Evolutionary conservation across 2,888 invertebrate genomes (phyloP).

Genomic region (Ophion costatus): DNA sequence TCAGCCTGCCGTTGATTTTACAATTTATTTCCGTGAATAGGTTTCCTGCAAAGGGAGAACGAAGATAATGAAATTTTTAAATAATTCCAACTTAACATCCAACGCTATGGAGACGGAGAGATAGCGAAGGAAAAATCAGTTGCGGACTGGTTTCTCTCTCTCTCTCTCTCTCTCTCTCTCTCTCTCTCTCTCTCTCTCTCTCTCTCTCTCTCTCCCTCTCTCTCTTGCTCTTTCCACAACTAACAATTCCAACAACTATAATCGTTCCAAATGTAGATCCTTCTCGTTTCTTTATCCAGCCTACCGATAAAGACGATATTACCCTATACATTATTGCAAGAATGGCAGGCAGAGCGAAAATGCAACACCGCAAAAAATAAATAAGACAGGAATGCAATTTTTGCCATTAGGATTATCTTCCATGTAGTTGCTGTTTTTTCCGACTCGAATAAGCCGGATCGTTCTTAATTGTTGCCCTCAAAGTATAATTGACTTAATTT

Average conservation of each 20-base stretch:
- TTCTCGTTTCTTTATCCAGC: slow-evolving; percentile 36
- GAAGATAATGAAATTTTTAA: slow-evolving; percentile 10
- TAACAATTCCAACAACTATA: slow-evolving; percentile 1
- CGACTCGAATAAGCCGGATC: slow-evolving; percentile 5
- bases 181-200: no score
- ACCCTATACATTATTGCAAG: slow-evolving; percentile 39
- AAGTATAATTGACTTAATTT: slow-evolving; percentile 39
- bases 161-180: background rate
- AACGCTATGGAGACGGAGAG: background rate
- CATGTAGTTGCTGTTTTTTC: slow-evolving; percentile 19
- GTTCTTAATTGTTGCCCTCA: slow-evolving; percentile 44
- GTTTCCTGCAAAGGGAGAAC: slow-evolving; percentile 15
- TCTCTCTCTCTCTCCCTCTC: background rate
- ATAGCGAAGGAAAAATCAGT: background rate
- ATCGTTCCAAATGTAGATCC: slow-evolving; percentile 35
- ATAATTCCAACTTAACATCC: slow-evolving; percentile 9
- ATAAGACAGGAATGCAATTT: slow-evolving; percentile 36
- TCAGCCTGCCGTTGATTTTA: slow-evolving; percentile 3
- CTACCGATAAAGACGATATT: slow-evolving; percentile 52
- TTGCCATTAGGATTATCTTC: slow-evolving; percentile 47
- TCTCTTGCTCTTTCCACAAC: slow-evolving; percentile 1
- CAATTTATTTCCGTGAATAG: slow-evolving; percentile 55
- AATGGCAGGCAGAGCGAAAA: slow-evolving; percentile 15
- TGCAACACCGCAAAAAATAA: background rate
- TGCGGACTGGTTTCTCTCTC: background rate